phyloP scores from a whole-genome alignment of 2,113 vertebrate genomes.

The Aplodontia rufa region DNA sequence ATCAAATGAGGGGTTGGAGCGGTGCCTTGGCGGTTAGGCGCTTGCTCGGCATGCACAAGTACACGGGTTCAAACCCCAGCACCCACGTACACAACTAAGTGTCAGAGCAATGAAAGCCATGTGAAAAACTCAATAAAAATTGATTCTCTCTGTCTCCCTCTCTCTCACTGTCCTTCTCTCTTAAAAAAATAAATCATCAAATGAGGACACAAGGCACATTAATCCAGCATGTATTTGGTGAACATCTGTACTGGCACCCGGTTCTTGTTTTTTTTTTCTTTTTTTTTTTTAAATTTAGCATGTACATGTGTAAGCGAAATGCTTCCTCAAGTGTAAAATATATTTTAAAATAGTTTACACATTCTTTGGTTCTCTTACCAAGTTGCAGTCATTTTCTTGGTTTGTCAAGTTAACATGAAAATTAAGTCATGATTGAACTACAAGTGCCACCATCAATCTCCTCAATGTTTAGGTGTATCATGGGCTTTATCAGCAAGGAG shows the following conservation, averaged over 20 bases:
- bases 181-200: too few species aligned
- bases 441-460: not conserved
- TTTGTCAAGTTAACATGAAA: not conserved
- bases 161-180: too few species aligned
- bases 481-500: conserved; percentile 98
- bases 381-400: not conserved
- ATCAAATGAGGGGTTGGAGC: not conserved
- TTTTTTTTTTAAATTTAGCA: not conserved
- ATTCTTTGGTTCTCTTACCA: not conserved
- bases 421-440: not conserved
- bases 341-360: not conserved
- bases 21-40: too few species aligned
- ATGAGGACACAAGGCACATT: not conserved
- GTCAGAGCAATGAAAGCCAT: too few species aligned
- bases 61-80: too few species aligned
- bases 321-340: not conserved
- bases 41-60: too few species aligned
- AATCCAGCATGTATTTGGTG: not conserved
- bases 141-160: too few species aligned
- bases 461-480: conserved; percentile 88
- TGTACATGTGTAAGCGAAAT: not conserved
- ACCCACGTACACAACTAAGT: too few species aligned
- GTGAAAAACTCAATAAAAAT: too few species aligned
- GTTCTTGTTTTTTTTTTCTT: not conserved
- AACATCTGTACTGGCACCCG: not conserved